Conservation (phyloP, 2,113 vertebrate species). For the Dryoscopus gambensis region DNA sequence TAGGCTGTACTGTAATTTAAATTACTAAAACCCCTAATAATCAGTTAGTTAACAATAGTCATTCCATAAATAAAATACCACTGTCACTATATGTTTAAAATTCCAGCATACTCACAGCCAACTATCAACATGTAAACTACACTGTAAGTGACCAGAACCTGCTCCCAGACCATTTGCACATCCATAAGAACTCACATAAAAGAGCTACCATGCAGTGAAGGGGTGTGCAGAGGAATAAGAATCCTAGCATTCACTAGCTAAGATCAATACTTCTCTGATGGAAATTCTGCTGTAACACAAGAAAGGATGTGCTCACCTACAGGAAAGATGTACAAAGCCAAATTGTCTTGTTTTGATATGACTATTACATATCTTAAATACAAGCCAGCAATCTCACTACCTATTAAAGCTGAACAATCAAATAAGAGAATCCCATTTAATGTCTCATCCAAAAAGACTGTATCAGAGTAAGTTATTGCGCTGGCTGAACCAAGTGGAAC, state of each 20-base stretch:
- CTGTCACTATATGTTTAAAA: not conserved
- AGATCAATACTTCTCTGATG: not conserved
- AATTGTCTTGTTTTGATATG: not conserved
- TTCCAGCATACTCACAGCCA: not conserved
- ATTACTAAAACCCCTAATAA: not conserved
- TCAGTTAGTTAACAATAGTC: not conserved
- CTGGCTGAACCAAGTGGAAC: not conserved
- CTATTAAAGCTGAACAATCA: not conserved
- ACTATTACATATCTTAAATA: not conserved
- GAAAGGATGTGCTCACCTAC: not conserved
- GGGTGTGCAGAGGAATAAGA: not conserved
- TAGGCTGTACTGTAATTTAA: not conserved
- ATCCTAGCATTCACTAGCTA: not conserved
- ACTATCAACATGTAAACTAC: not conserved
- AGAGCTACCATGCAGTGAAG: not conserved
- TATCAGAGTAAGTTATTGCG: not conserved
- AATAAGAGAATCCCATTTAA: not conserved
- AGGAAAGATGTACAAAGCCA: not conserved
- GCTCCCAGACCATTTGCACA: not conserved
- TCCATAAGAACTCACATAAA: not conserved
- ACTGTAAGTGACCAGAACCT: not conserved
- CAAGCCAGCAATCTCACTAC: not conserved
- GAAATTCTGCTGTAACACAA: not conserved
- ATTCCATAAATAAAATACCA: not conserved
- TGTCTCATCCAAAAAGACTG: not conserved